Percentiles rank a stretch among this genome's conserved stretches.
phyloP scores from a whole-genome alignment of 2,888 invertebrate genomes.

The Archaeoteleia sp. region DNA sequence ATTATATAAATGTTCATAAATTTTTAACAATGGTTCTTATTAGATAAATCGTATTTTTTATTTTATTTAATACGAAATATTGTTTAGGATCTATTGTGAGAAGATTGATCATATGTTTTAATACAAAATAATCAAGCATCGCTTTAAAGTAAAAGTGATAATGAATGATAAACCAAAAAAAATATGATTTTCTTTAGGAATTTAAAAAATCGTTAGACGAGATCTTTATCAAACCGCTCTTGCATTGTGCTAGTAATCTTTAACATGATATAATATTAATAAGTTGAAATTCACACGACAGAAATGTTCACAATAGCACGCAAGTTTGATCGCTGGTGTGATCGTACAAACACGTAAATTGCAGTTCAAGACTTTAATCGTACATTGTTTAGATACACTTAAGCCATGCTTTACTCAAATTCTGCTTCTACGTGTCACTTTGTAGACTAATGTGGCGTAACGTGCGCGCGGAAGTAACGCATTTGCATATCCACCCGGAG shows the following conservation, averaged over 20 bases:
- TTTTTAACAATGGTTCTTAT: too few species aligned
- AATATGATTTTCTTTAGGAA: constrained; percentile 33
- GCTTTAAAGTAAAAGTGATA: too few species aligned
- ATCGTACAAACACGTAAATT: constrained; percentile 37
- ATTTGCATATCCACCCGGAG: too few species aligned
- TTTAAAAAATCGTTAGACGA: constrained; percentile 5
- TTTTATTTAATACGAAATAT: too few species aligned
- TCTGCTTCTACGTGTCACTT: background rate
- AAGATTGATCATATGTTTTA: too few species aligned
- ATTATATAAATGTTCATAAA: too few species aligned
- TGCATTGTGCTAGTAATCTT: constrained; percentile 9
- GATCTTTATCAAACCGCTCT: constrained; percentile 11
- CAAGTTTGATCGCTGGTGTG: constrained; percentile 27
- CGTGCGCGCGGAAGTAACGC: too few species aligned
- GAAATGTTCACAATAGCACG: constrained; percentile 26
- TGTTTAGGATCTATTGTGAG: too few species aligned
- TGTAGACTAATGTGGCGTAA: too few species aligned
- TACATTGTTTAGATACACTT: constrained; percentile 16
- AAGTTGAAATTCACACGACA: constrained; percentile 31
- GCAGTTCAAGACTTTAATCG: constrained; percentile 24
- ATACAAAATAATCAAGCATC: too few species aligned
- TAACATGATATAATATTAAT: constrained; percentile 26
- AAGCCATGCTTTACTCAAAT: background rate
- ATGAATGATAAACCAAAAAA: constrained; percentile 36
- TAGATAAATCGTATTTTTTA: too few species aligned